Evolutionary conservation across 2,113 vertebrate genomes (phyloP).

Genomic region (Oostethus manadensis): DNA sequence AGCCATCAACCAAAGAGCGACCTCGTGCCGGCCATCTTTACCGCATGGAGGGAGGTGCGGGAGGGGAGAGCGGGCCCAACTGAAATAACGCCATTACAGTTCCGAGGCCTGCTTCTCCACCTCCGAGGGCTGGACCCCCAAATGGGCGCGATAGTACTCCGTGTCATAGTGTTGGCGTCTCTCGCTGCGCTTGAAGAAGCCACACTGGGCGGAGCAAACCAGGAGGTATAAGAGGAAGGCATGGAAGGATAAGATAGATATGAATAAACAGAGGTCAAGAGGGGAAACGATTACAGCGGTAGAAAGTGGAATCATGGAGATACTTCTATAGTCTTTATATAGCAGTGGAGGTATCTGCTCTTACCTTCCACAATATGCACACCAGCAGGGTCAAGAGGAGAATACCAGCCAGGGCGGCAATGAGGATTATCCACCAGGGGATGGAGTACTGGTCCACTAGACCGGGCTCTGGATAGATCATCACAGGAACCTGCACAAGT

Average conservation of each 20-base stretch:
- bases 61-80: slow-evolving; percentile 64
- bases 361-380: slow-evolving; percentile 87
- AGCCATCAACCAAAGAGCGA: slow-evolving; percentile 26
- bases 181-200: slow-evolving; percentile 84
- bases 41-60: slow-evolving; percentile 52
- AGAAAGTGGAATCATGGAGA: not conserved
- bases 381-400: slow-evolving; percentile 81
- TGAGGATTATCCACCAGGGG: slow-evolving; percentile 89
- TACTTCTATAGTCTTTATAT: not conserved
- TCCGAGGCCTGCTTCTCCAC: slow-evolving; percentile 77
- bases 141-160: slow-evolving; percentile 82
- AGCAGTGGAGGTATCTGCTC: not conserved
- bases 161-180: slow-evolving; percentile 74
- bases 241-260: slow-evolving; percentile 7
- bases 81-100: slow-evolving; percentile 55
- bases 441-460: slow-evolving; percentile 72
- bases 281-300: too few relatives aligned
- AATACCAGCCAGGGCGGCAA: slow-evolving; percentile 81
- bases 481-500: slow-evolving; percentile 74
- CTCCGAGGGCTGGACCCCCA: slow-evolving; percentile 85
- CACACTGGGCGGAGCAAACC: slow-evolving; percentile 71
- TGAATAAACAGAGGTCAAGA: not conserved
- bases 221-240: slow-evolving; percentile 19
- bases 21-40: slow-evolving; percentile 37
- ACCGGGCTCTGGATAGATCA: slow-evolving; percentile 81